A percentile compares a stretch with the other conserved stretches of the same genome.
Evolutionary conservation across 2,797 vertebrate species (phyloP).

Genomic region (Galagoides demidoff): DNA sequence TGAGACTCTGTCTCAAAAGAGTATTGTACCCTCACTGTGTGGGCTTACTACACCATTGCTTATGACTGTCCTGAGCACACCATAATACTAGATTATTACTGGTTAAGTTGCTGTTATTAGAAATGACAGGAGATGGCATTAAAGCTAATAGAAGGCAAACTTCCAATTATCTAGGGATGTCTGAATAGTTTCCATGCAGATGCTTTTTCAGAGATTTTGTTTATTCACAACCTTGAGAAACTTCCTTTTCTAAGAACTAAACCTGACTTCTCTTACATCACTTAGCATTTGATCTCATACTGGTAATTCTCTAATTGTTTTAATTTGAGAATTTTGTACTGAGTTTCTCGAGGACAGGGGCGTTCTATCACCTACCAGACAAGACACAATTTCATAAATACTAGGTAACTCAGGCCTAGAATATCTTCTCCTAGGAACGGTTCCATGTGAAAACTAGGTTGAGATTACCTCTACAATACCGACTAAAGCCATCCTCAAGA

Average conservation of each 20-base stretch:
- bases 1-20: too few species aligned
- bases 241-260: not conserved
- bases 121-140: not conserved
- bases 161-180: not conserved
- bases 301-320: not conserved
- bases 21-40: fast-evolving
- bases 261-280: not conserved
- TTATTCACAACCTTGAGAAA: not conserved
- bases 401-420: not conserved
- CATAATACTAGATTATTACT: not conserved
- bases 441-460: not conserved
- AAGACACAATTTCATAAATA: not conserved
- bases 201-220: not conserved
- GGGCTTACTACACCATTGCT: not conserved
- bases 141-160: not conserved
- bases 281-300: not conserved
- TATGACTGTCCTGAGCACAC: not conserved
- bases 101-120: not conserved
- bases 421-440: not conserved
- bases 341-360: not conserved
- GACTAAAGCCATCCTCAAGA: not conserved
- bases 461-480: not conserved
- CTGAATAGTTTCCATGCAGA: not conserved
- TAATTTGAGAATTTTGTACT: not conserved
- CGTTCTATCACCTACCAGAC: not conserved